Base-by-base conservation (phyloP, 2,888 invertebrate species). In the Odontocolon sp. region DNA sequence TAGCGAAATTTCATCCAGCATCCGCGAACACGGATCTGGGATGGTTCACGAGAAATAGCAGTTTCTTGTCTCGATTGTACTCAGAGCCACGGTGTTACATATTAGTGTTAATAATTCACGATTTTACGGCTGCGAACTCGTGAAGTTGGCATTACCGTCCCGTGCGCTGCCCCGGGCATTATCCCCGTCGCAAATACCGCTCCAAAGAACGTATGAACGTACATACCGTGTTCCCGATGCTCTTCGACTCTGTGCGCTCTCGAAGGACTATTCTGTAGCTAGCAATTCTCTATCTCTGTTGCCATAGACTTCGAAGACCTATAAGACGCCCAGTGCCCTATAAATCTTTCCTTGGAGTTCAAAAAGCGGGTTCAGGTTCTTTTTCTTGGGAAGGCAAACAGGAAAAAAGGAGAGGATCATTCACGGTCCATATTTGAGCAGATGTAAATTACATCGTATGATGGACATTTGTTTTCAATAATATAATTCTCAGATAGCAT, bases 81-180 rank as follows among this genome's bases (percentile, higher is more conserved):
- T 33, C 21, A 38, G 31, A 56, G 74, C 77, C 76, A 71, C 76
- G 80, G 83, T 81, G 84, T 80, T 83, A 85, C 82, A 85, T 80
- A 85, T 84, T 83, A 84, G 82, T 79, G 81, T 84, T 83, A 84
- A 85, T 85, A 84, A 85, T 85, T 84, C 84, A 84, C 81, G 83
- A 85, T 85, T 85, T 85, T 83, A 85, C 80, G 82, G 83, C 84
- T 69, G 78, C 80, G 77, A 77, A 83, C 77, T 85, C 80, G 84
- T 77, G 80, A 83, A 83, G 84, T 80, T 78, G 82, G 82, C 80
- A 82, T 85, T 85, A 85, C 82, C 81, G 73, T 59, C 45, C 28
- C 21, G 59, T 11, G 28, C 23, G 26, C 21, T 31, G 70, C 82
- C 80, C 23, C 66, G 54, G 80, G 84, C 79, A 71, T 78, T 78